A percentile compares a stretch with the other conserved stretches of the same genome.
phyloP scores from a whole-genome alignment of 2,797 vertebrate species.

The Coregonus sp. region DNA sequence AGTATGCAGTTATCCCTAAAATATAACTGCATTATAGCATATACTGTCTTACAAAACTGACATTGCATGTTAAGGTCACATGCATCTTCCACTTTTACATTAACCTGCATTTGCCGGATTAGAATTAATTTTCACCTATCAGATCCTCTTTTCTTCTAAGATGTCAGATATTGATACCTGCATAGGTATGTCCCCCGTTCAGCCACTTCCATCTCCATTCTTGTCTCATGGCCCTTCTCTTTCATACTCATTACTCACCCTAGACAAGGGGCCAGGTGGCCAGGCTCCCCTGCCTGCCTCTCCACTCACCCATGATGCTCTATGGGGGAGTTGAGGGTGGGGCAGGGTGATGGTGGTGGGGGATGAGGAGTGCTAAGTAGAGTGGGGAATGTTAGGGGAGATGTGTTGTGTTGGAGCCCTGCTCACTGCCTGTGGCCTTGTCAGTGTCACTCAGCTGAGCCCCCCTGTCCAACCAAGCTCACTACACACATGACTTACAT shows the following conservation, averaged over 20 bases:
- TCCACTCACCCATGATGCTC: conserved; percentile 47
- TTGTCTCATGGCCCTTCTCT: conserved; percentile 14
- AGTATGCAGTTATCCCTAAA: background rate
- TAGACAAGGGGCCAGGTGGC: no score
- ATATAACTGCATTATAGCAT: background rate
- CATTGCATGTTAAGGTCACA: background rate
- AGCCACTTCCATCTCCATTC: background rate
- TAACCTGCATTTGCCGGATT: background rate
- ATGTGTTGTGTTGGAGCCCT: background rate
- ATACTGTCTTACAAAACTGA: background rate
- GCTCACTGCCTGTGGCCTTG: conserved; percentile 32
- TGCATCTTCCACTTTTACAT: background rate
- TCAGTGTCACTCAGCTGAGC: conserved; percentile 38
- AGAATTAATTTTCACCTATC: background rate
- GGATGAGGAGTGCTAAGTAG: conserved; percentile 21
- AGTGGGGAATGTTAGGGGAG: conserved; percentile 30
- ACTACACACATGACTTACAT: background rate
- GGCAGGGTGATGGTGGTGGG: conserved; percentile 7
- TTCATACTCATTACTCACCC: conserved; percentile 49
- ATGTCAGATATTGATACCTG: background rate
- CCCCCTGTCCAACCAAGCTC: conserved; percentile 18
- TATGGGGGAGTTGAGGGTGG: conserved; percentile 15
- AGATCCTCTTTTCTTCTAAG: background rate
- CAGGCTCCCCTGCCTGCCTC: conserved; percentile 32
- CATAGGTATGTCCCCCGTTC: background rate